A percentile compares a stretch with the other conserved stretches of the same genome.
Evolutionary conservation across 2,113 vertebrate genomes (phyloP).

Genomic region (Tauraco erythrolophus): DNA sequence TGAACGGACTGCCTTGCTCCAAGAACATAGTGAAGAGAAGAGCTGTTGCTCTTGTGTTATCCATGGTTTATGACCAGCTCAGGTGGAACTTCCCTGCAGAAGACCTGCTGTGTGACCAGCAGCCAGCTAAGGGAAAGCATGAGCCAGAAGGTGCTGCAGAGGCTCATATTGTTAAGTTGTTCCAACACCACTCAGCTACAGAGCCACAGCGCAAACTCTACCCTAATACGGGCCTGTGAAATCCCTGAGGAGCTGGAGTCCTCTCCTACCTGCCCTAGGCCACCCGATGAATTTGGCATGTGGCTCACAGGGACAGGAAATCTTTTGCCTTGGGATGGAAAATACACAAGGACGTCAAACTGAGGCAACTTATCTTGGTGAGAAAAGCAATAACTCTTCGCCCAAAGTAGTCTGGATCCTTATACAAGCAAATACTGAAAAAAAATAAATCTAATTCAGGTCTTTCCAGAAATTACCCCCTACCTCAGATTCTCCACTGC

Average conservation of each 20-base stretch:
- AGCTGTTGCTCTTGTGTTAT: background rate
- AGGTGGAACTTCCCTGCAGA: background rate
- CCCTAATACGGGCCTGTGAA: background rate
- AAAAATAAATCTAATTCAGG: background rate
- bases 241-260: background rate
- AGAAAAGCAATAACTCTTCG: background rate
- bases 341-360: background rate
- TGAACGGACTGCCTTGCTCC: background rate
- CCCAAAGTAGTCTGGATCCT: background rate
- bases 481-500: background rate
- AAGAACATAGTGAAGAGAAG: background rate
- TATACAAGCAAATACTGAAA: background rate
- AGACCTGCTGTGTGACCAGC: background rate
- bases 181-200: background rate
- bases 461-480: background rate
- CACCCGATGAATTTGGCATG: background rate
- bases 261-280: background rate
- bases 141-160: background rate
- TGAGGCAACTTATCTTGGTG: background rate
- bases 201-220: background rate
- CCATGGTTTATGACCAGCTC: background rate
- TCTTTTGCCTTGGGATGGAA: background rate
- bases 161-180: background rate
- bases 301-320: background rate
- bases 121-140: background rate